Base-by-base conservation (phyloP, 1,140 invertebrate species). In the Temnothorax nylanderi region DNA sequence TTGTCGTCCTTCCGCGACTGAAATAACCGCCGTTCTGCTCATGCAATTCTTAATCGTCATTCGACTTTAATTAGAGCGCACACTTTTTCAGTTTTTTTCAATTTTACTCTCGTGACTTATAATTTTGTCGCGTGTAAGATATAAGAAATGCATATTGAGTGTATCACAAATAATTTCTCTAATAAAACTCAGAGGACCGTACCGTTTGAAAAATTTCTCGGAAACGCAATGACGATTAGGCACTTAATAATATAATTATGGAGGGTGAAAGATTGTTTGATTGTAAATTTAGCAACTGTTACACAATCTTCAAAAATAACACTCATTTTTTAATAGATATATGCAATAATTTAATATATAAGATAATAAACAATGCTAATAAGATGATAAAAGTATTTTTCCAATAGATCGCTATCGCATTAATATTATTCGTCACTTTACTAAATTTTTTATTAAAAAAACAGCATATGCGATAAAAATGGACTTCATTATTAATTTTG, bases 21-120 rank as follows among this genome's bases (percentile, higher is more conserved):
- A 81, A 81, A 80, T 67, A 78, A 11, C 32, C 32, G 26, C n/a
- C n/a, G 21, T 41, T 10, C 21, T 18, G 16, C 16, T 75, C 37
- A 58, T 11, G 54, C 26, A n/a, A n/a, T 13, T 13, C 51, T 54
- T 5, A 54, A 71, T n/a, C 32, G n/a, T 67, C 13, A 81, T 56
- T 54, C 49, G 32, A 21, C 47, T 47, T 77, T 64, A 65, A 78
- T 78, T 78, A 67, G 13, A 69, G n/a, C n/a, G 4, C 8, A 13
- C 16, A 34, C 10, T n/a, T 13, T 65, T 60, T n/a, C 1, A 37
- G 5, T 64, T 47, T 69, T 69, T 54, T 69, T 51, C 3, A 49
- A 13, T 56, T 21, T 64, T 77, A 10, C 26, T 47, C 5, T 5
- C 11, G 16, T 21, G 16, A 65, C 18, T 3, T 47, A 21, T 41